phyloP scores from a whole-genome alignment of 2,888 invertebrate species.

The Pterobdella sp. region DNA sequence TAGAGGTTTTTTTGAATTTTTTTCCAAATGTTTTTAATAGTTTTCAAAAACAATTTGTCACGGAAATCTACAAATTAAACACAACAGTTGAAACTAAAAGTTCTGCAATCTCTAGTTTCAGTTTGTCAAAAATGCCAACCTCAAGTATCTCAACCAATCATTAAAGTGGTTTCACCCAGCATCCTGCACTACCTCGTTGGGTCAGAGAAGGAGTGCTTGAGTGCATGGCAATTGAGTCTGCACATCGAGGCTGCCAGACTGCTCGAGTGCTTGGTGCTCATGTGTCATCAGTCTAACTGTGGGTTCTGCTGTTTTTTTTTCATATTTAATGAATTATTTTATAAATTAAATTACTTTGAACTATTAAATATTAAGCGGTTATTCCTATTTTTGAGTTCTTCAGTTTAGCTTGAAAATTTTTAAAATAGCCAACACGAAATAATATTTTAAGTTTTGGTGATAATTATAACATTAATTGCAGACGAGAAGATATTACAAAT shows the following conservation, averaged over 20 bases:
- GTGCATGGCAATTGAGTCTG: slow-evolving; percentile 64
- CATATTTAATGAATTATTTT: too few species aligned
- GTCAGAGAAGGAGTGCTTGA: slow-evolving; percentile 59
- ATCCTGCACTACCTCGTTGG: slow-evolving; percentile 68
- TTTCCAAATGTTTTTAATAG: neutral
- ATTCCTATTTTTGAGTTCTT: too few species aligned
- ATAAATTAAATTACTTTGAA: too few species aligned
- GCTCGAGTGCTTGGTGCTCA: slow-evolving; percentile 66
- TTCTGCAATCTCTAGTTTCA: slow-evolving; percentile 69
- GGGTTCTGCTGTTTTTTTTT: slow-evolving; percentile 5
- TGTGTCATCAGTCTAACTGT: slow-evolving; percentile 59
- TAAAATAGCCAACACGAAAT: too few species aligned
- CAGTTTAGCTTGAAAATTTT: too few species aligned
- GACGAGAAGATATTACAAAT: slow-evolving; percentile 47
- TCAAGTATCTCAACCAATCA: slow-evolving; percentile 67
- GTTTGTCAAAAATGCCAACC: slow-evolving; percentile 68
- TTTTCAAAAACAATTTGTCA: neutral
- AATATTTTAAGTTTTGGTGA: too few species aligned
- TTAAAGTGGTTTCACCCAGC: slow-evolving; percentile 70
- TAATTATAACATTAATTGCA: neutral
- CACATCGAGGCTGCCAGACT: slow-evolving; percentile 66
- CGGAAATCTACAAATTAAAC: neutral
- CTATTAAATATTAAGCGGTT: too few species aligned
- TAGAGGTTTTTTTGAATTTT: neutral
- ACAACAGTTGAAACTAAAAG: slow-evolving; percentile 64